These are phyloP conservation scores for Zaprionus africanus DNA, from an alignment of 1,140 invertebrate genomes.

Conservation along the genomic window DNA sequence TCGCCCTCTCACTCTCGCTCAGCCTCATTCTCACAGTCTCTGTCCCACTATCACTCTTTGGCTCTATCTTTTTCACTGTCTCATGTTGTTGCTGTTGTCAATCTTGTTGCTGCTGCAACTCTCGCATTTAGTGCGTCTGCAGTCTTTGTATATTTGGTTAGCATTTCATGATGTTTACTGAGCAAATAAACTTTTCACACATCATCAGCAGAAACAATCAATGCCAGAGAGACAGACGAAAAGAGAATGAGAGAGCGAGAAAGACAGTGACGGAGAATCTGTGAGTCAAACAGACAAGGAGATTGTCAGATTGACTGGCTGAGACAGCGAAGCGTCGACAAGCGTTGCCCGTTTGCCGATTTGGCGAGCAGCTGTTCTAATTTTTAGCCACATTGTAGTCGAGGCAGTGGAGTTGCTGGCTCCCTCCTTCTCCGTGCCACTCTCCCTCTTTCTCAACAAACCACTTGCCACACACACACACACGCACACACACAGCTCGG, in stretches of 20 bases:
- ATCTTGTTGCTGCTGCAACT: constrained; percentile 21
- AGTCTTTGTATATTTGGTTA: constrained; percentile 70
- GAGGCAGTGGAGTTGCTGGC: constrained; percentile 4
- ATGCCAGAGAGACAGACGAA: constrained; percentile 53
- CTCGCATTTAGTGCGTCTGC: constrained; percentile 23
- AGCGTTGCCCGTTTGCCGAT: constrained; percentile 34
- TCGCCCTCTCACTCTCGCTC: background rate
- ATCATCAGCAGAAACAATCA: constrained; percentile 73
- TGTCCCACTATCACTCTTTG: background rate
- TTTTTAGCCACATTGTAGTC: constrained; percentile 22
- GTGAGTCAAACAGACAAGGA: background rate
- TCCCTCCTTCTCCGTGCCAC: background rate
- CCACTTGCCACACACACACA: constrained; percentile 2
- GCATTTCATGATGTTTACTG: constrained; percentile 75
- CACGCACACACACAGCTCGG: background rate
- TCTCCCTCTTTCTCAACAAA: background rate
- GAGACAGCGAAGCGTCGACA: constrained; percentile 36
- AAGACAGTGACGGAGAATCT: background rate
- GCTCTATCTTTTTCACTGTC: background rate
- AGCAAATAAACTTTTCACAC: constrained; percentile 80
- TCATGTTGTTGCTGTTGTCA: constrained; percentile 13
- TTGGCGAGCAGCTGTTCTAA: constrained; percentile 43
- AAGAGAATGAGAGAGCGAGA: background rate
- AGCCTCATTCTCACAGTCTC: too few species aligned
- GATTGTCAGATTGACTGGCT: constrained; percentile 13